phyloP scores from a whole-genome alignment of 1,140 invertebrate genomes.

The Drosophila sturtevanti region DNA sequence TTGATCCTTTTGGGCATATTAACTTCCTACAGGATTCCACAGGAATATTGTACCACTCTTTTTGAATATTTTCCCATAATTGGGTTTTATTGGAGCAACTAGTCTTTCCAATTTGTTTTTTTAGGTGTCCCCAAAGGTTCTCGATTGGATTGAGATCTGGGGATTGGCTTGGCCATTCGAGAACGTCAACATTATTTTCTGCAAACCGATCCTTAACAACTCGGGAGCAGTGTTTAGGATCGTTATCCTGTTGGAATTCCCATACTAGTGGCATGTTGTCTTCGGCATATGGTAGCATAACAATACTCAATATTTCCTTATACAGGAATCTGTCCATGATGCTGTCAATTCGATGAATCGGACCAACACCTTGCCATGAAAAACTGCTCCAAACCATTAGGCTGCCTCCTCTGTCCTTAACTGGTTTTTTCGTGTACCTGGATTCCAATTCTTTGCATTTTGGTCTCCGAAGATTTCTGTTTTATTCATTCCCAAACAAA shows the following conservation, averaged over 20 bases:
- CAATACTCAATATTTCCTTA: no score
- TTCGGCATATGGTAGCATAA: conserved; percentile 15
- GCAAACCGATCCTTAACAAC: conserved; percentile 8
- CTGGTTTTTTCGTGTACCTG: conserved; percentile 5
- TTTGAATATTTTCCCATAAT: no score
- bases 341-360: not conserved
- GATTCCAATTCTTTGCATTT: no score
- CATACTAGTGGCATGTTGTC: conserved; percentile 17
- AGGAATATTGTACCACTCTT: no score
- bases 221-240: conserved; percentile 11
- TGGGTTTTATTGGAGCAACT: no score
- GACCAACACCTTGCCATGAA: conserved; percentile 3
- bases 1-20: no score
- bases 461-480: no score
- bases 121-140: not conserved
- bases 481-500: no score
- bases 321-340: no score
- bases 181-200: not conserved
- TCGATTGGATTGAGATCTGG: conserved; percentile 8
- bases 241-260: conserved; percentile 11
- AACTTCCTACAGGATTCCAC: no score
- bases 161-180: not conserved
- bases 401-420: conserved; percentile 6
- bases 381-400: conserved; percentile 14
- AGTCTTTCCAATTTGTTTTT: not conserved